Evolutionary conservation across 2,797 vertebrate genomes (phyloP).

Genomic region (Pangasius djambal): DNA sequence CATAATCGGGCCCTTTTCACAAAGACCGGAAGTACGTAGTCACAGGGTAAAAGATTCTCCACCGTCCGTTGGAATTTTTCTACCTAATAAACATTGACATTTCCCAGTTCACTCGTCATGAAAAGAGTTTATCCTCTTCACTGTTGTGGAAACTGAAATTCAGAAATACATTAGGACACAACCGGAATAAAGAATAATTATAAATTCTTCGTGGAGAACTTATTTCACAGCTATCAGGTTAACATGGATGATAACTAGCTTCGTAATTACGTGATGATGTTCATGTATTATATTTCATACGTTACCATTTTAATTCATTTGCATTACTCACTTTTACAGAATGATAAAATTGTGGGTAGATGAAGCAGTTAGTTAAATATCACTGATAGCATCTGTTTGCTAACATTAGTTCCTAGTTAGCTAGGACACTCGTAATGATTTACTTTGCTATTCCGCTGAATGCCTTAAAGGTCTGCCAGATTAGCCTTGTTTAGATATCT

Average conservation of each 20-base stretch:
- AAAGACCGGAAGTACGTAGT: background rate
- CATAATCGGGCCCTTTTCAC: background rate
- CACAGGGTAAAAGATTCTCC: background rate
- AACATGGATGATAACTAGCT: background rate
- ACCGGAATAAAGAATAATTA: too few relatives aligned
- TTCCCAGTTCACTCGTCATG: too few relatives aligned
- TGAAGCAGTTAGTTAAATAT: background rate
- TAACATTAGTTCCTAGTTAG: too few relatives aligned
- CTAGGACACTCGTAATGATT: too few relatives aligned
- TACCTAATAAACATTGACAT: background rate
- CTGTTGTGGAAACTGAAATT: background rate
- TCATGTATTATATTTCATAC: background rate
- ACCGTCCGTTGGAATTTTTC: background rate
- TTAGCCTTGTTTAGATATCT: background rate
- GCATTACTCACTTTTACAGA: background rate
- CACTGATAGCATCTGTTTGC: background rate
- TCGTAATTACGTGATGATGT: background rate
- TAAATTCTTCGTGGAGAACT: too few relatives aligned
- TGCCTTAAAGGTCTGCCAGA: background rate
- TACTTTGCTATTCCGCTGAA: too few relatives aligned
- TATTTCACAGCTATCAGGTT: background rate
- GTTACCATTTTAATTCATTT: background rate
- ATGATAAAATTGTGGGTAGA: background rate
- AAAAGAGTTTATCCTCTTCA: too few relatives aligned
- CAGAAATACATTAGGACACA: too few relatives aligned